Evolutionary conservation across 2,113 vertebrate genomes (phyloP).

Genomic region (Pantherophis guttatus): DNA sequence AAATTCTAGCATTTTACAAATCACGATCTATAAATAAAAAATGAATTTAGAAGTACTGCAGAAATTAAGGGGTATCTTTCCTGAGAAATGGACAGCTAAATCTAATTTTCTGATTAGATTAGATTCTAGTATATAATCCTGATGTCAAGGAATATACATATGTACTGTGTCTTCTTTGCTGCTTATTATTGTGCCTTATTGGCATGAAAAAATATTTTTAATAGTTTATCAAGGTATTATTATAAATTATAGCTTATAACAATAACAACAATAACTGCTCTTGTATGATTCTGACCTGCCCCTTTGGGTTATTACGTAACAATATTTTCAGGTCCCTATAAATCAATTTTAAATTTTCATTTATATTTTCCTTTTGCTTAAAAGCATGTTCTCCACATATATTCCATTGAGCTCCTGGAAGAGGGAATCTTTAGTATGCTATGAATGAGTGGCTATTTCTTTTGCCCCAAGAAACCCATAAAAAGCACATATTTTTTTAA

Average conservation of each 20-base stretch:
- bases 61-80: background rate
- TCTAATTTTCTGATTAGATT: slow-evolving; percentile 13
- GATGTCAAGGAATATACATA: background rate
- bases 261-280: background rate
- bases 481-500: background rate
- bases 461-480: background rate
- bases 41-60: background rate
- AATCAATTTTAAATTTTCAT: background rate
- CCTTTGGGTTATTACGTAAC: background rate
- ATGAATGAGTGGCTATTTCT: background rate
- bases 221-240: background rate
- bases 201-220: background rate
- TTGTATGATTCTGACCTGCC: background rate
- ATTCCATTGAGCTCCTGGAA: background rate
- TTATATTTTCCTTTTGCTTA: background rate
- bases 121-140: background rate
- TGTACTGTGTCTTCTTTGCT: background rate
- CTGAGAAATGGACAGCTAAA: slow-evolving; percentile 8
- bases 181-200: too few relatives aligned
- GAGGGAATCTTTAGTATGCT: background rate
- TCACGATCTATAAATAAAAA: background rate
- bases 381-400: background rate
- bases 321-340: background rate
- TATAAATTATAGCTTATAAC: background rate
- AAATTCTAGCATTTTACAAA: slow-evolving; percentile 23